These are phyloP conservation scores for Heloderma charlesbogerti DNA, from an alignment of 2,113 vertebrate genomes.

Conservation along the genomic window DNA sequence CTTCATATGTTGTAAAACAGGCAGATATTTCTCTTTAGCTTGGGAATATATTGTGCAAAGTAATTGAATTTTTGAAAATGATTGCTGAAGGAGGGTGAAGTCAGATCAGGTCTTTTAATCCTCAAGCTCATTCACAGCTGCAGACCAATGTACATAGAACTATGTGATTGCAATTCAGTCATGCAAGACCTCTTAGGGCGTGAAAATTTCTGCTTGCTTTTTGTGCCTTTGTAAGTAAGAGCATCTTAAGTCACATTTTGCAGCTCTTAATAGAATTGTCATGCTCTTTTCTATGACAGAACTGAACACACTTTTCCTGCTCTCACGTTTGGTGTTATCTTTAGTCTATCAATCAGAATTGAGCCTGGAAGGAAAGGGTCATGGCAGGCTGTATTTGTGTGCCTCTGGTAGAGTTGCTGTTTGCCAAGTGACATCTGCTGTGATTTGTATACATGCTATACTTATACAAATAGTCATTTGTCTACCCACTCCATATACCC, in stretches of 20 bases:
- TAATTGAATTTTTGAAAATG: conserved; percentile 48
- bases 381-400: background rate
- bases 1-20: conserved; percentile 40
- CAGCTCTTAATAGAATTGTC: conserved; percentile 46
- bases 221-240: conserved; percentile 34
- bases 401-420: background rate
- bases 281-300: conserved; percentile 28
- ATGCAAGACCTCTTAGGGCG: conserved; percentile 40
- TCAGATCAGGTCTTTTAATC: conserved; percentile 45
- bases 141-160: conserved; percentile 36
- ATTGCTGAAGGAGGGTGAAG: conserved; percentile 39
- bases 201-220: conserved; percentile 40
- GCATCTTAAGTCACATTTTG: conserved; percentile 36
- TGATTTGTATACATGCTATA: background rate
- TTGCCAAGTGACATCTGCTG: background rate
- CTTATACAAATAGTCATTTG: background rate
- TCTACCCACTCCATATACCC: background rate
- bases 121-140: conserved; percentile 40
- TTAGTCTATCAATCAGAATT: conserved; percentile 32
- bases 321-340: conserved; percentile 19
- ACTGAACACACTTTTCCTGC: background rate
- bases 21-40: conserved; percentile 39
- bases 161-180: conserved; percentile 45
- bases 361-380: background rate
- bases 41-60: conserved; percentile 37